Evolutionary conservation across 2,797 vertebrate species (phyloP).

Genomic region (Tokudaia tokunoshimensis): DNA sequence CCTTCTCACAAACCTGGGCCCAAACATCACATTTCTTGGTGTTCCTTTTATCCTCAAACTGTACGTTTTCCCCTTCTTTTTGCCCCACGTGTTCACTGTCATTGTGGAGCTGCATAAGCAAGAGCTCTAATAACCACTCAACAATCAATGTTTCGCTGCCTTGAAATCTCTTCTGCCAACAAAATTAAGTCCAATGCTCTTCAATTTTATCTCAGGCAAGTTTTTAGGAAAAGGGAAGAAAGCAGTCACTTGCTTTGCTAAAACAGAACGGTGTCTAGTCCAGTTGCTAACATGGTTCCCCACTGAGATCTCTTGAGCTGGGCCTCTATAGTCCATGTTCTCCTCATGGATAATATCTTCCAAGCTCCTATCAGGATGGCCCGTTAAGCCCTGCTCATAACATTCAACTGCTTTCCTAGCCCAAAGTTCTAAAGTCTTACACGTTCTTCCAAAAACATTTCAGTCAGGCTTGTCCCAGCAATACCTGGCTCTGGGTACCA

Average conservation of each 20-base stretch:
- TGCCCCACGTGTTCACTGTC: not conserved
- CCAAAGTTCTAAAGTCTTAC: not conserved
- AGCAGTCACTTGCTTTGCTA: not conserved
- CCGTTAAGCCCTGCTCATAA: not conserved
- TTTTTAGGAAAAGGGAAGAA: not conserved
- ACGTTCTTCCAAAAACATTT: not conserved
- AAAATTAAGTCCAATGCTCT: not conserved
- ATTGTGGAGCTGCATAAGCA: not conserved
- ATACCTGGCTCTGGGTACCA: not conserved
- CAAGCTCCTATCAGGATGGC: not conserved
- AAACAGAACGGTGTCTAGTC: not conserved
- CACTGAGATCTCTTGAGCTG: not conserved
- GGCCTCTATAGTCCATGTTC: not conserved
- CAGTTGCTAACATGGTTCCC: not conserved
- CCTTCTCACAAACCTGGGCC: not conserved
- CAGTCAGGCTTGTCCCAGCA: not conserved
- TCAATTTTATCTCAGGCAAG: not conserved
- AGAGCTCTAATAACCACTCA: not conserved
- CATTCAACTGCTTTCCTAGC: not conserved
- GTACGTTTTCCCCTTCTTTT: not conserved
- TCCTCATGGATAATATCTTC: not conserved
- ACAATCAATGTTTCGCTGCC: not conserved
- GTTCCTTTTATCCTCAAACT: not conserved
- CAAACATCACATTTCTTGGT: not conserved
- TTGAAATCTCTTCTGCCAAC: not conserved